Percentiles rank a stretch among this genome's conserved stretches.
phyloP scores from a whole-genome alignment of 2,797 vertebrate species.

The Falco columbarius region DNA sequence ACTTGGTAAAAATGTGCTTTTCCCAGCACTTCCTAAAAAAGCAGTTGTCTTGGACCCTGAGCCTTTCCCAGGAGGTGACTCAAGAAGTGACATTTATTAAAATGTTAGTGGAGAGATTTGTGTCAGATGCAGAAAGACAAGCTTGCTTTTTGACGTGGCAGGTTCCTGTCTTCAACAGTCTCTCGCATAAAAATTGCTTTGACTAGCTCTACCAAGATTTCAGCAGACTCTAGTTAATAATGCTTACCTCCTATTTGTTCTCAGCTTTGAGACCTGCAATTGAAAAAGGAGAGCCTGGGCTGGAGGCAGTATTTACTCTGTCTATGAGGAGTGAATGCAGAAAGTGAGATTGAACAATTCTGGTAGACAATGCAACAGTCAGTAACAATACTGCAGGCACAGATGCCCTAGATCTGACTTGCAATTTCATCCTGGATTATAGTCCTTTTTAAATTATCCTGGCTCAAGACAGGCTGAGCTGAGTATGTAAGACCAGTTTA shows the following conservation, averaged over 20 bases:
- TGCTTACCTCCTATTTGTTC: neutral
- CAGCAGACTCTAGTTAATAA: neutral
- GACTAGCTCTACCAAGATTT: neutral
- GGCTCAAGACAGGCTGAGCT: neutral
- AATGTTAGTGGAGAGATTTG: neutral
- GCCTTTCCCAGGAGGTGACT: neutral
- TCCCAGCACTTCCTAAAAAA: neutral
- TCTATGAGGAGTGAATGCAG: neutral
- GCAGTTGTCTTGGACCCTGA: neutral
- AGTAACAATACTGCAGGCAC: neutral
- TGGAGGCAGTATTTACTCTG: conserved; percentile 18
- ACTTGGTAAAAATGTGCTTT: neutral
- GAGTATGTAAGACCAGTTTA: neutral
- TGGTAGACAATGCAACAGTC: neutral
- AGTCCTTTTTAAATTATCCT: conserved; percentile 4
- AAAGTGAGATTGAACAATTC: neutral
- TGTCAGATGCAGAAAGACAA: conserved; percentile 10
- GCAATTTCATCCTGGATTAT: conserved; percentile 10
- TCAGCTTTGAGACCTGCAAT: neutral
- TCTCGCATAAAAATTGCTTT: neutral
- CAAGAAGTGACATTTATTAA: conserved; percentile 1
- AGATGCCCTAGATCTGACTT: conserved; percentile 43
- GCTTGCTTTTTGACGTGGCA: neutral
- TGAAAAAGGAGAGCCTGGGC: conserved; percentile 9
- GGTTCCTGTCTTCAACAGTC: neutral